Base-by-base conservation (phyloP, 2,888 invertebrate genomes). In the Ctenicera cuprea region DNA sequence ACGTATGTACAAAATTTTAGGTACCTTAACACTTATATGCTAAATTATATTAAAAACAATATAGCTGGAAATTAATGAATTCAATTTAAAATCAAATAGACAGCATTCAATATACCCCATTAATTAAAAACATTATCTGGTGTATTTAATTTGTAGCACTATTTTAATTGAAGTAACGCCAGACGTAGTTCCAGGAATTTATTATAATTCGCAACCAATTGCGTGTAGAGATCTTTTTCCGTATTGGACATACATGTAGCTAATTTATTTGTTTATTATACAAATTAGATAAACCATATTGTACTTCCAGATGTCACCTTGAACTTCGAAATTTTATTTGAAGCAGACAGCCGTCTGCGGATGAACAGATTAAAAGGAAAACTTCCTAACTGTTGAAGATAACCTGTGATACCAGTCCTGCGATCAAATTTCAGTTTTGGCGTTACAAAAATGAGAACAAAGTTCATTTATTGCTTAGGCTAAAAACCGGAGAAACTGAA, bases 181-280 rank as follows among this genome's bases (percentile, higher is more conserved):
- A 59, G 38, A 59, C 59, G 20, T 20, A 52, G 30, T 65, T 65
- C 65, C 37, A 14, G n/a, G 65, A 65, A 65, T 65, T 65, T 52
- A 65, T 65, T 33, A 41, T 20, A 16, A 4, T 65, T 52, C 20
- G 5, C 22, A 2, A 38, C 18, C 38, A 59, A 16, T 14, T 30
- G 63, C 26, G 63, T 63, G 33, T 45, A 63, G 41, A 65, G 65
- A 18, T 50, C 65, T 52, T 50, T 64, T 65, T 33, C 41, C 65
- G 65, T 50, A 16, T 65, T 48, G 38, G 52, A 54, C 22, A 18
- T n/a, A 37, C 37, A 43, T 48, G 33, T 33, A 33, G 8, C 57
- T 45, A 67, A 67, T 67, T 67, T 59, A 67, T 57, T 57, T 67
- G 57, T 67, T 67, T 67, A 57, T 67, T 67, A 45, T 59, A 43